Percentiles rank a stretch among this genome's conserved stretches.
These are phyloP conservation scores for Melinopterus prodromus DNA, from an alignment of 2,888 invertebrate genomes.

Conservation along the genomic window DNA sequence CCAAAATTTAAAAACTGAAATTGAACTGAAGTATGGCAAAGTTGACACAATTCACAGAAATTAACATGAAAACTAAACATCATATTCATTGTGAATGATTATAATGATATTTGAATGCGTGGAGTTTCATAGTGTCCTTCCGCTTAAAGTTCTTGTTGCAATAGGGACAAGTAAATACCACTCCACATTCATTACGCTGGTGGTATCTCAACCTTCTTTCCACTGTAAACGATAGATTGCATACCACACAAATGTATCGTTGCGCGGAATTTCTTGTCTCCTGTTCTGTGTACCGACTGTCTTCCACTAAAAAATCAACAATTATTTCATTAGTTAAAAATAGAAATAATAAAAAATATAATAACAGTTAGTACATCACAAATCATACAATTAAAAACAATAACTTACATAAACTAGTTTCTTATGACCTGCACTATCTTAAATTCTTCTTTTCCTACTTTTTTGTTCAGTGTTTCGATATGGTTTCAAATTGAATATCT, in stretches of 20 bases:
- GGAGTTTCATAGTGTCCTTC: slow-evolving; percentile 9
- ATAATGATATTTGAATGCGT: not conserved
- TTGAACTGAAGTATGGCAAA: no score
- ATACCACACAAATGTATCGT: not conserved
- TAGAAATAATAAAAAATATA: no score
- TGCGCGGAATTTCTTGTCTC: not conserved
- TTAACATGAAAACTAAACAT: no score
- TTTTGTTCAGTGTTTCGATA: no score
- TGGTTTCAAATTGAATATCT: no score
- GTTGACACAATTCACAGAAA: no score
- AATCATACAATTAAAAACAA: no score
- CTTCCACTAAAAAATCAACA: not conserved
- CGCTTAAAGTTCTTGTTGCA: not conserved
- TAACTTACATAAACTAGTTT: no score
- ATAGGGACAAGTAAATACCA: not conserved
- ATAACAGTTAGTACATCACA: no score
- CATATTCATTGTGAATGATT: not conserved
- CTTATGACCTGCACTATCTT: no score
- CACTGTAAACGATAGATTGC: not conserved
- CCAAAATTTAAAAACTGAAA: no score
- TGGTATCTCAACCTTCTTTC: not conserved
- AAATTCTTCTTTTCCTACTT: no score
- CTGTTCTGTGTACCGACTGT: not conserved
- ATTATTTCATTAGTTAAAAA: not conserved
- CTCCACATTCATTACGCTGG: not conserved